Base-by-base conservation (phyloP, 2,888 invertebrate species). In the Coleophora deauratella region DNA sequence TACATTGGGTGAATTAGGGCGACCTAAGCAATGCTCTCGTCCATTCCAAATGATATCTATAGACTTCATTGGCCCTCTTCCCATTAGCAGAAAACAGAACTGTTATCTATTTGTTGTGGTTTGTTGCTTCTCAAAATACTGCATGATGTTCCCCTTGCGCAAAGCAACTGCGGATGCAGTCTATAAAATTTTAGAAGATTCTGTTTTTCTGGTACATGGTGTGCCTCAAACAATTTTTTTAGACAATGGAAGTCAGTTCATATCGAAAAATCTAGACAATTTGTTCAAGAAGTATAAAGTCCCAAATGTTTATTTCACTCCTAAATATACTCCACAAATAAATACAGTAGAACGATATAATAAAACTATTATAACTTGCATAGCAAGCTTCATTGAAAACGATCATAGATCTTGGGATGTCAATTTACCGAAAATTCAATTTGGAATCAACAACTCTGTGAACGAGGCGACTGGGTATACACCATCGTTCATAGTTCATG, bases 31-130 rank as follows among this genome's bases (percentile, higher is more conserved):
- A 0, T 57, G 46, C 36, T 49, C 14, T 28, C 36, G 49, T 14
- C 62, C 54, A 14, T 59, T 52, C 41, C 58, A n/a, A 51, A 47
- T 27, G 13, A 32, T 53, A 3, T 47, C 47, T 0, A 40, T 56
- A 0, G 57, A 59, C 38, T 13, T 59, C 0, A 40, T 57, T 1
- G 57, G 60, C 11, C 51, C 54, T 4, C 10, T 59, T 2, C 56
- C 57, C 0, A 7, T 2, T 1, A 28, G 43, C 0, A 11, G 49
- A 7, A 50, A 50, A 33, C 47, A 44, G 8, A 44, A 52, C 31
- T 30, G 2, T 3, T 50, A 43, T 28, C 37, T 52, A 0, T 37
- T 56, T 0, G 56, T 54, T 1, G 27, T 51, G 0, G 46, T 44
- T 1, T 54, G 54, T 33, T 52, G 50, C 30, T 56, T 54, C 31